Percentiles rank a stretch among this genome's conserved stretches.
These are phyloP conservation scores for Lamprologus speciosus DNA, from an alignment of 2,113 vertebrate genomes.

Conservation along the genomic window DNA sequence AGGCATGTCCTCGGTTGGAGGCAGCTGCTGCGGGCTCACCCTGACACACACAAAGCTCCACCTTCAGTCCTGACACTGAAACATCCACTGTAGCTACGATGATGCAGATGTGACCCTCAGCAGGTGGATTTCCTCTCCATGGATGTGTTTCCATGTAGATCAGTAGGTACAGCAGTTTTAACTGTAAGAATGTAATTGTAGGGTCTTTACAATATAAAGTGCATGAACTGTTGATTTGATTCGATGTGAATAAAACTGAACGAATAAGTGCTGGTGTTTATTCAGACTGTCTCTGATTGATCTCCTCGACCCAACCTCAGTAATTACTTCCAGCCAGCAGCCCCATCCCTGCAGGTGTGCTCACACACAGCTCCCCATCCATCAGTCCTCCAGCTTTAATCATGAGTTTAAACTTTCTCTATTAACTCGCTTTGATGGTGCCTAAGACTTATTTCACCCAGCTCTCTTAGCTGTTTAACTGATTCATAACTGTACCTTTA, in stretches of 20 bases:
- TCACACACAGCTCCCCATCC: background rate
- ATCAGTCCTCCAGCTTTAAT: background rate
- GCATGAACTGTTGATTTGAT: background rate
- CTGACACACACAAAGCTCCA: background rate
- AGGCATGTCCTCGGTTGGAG: background rate
- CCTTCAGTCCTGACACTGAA: background rate
- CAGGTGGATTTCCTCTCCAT: background rate
- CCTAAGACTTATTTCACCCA: background rate
- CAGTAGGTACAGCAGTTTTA: background rate
- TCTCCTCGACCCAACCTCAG: background rate
- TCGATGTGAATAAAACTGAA: background rate
- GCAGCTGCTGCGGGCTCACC: background rate
- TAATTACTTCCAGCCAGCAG: background rate
- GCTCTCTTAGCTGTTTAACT: background rate
- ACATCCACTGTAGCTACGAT: background rate
- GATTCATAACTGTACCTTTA: background rate
- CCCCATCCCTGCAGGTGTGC: background rate
- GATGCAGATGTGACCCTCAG: background rate
- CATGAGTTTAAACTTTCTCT: background rate
- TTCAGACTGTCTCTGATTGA: background rate
- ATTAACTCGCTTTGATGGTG: background rate
- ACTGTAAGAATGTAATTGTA: background rate
- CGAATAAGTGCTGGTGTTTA: background rate
- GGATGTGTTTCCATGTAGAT: background rate
- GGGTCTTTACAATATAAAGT: background rate